Evolutionary conservation across 2,888 invertebrate species (phyloP), one percentile per base, ranked within the genome.

Genomic region (Barypeithes pellucidus): DNA sequence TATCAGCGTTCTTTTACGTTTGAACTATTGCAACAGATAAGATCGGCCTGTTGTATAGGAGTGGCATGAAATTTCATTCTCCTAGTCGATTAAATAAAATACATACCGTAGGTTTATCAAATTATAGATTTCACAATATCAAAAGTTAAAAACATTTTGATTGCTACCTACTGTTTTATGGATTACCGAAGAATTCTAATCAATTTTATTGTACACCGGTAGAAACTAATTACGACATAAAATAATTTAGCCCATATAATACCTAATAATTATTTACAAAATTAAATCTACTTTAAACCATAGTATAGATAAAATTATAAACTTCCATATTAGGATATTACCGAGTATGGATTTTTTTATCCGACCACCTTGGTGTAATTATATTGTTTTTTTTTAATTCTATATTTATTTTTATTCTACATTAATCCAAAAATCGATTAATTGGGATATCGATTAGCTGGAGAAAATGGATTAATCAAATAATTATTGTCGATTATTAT

Each of bases 91-190:
- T n/a, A 22, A 50, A 20, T 20, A 47, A 47, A 16, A 20, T 47
- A 47, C 16, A 5, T 4, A 20, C 20, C 24, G 50, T 50, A 22
- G 50, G 50, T 50, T 50, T 50, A 22, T 50, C 22, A 50, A 50
- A 24, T 50, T 50, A 50, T 12, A 50, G 22, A 47, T 50, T 50
- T 50, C 50, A 24, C 24, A 50, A 50, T 50, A 50, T 50, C 24
- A 50, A 24, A 47, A 24, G 20, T 50, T 22, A 24, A 22, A 50
- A 50, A 24, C n/a, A 50, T 22, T 50, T 50, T 50, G 50, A 50
- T 50, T 50, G 50, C 50, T 50, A 24, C 50, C 50, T 50, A 50
- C 50, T 50, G 50, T 50, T 50, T 50, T 50, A 50, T 50, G 20
- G 20, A 50, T 20, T 50, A 24, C n/a, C 5, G 7, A 50, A 50